phyloP scores from a whole-genome alignment of 1,140 invertebrate species.

The Chymomyza costata region DNA sequence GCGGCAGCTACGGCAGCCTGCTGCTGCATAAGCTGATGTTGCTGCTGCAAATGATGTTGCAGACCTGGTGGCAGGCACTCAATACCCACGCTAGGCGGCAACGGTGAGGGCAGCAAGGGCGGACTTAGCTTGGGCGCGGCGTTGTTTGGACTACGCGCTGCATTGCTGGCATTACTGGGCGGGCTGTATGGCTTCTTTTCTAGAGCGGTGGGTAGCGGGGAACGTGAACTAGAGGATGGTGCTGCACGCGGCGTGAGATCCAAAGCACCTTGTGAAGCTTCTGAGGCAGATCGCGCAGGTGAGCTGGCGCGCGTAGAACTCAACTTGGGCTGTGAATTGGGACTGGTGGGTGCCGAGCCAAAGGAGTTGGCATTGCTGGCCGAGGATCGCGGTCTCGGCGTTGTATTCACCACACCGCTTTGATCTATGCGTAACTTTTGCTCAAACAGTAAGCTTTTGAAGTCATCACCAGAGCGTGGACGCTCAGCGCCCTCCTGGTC shows the following conservation, averaged over 20 bases:
- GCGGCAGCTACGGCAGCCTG: conserved; percentile 63
- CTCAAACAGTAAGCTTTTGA: conserved; percentile 66
- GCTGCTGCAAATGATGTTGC: conserved; percentile 67
- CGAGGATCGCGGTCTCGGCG: conserved; percentile 42
- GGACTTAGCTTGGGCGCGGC: conserved; percentile 11
- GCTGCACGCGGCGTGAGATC: conserved; percentile 78
- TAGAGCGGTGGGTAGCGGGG: conserved; percentile 23
- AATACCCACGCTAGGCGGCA: conserved; percentile 48
- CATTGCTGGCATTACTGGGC: conserved; percentile 20
- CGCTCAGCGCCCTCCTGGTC: conserved; percentile 48
- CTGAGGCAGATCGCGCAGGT: conserved; percentile 75
- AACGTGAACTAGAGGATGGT: conserved; percentile 24
- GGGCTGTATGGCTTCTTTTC: conserved; percentile 35
- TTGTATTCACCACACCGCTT: conserved; percentile 50
- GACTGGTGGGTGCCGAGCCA: conserved; percentile 58
- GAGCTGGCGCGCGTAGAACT: conserved; percentile 37
- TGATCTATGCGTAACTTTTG: conserved; percentile 68
- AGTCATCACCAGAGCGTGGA: conserved; percentile 66
- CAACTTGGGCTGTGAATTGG: conserved; percentile 41
- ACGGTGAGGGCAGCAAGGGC: conserved; percentile 39
- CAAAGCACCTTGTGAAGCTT: conserved; percentile 78
- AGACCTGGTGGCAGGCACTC: conserved; percentile 63
- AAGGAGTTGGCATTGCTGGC: conserved; percentile 59
- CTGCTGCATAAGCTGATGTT: conserved; percentile 70
- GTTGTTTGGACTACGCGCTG: conserved; percentile 32